These are phyloP conservation scores for Halesus radiatus DNA, from an alignment of 1,140 invertebrate species.

Conservation along the genomic window DNA sequence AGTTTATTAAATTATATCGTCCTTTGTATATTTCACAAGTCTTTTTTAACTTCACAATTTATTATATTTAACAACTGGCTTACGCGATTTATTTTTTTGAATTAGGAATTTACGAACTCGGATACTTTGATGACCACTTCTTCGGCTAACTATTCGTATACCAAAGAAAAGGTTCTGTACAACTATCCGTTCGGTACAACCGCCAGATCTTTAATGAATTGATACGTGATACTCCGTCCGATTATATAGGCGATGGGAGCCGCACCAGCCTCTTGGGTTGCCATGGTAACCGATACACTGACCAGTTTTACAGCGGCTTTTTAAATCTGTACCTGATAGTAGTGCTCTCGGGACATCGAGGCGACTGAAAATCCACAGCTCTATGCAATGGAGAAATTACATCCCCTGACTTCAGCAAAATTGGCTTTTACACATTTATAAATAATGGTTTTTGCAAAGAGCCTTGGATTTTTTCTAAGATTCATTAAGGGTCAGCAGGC, in stretches of 20 bases:
- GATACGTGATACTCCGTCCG: background rate
- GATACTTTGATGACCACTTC: conserved; percentile 55
- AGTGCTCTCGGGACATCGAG: too few relatives aligned
- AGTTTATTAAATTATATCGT: conserved; percentile 17
- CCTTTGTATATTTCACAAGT: conserved; percentile 32
- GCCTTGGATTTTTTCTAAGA: too few relatives aligned
- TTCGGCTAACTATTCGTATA: conserved; percentile 46
- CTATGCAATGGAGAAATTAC: too few relatives aligned
- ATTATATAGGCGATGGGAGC: conserved; percentile 44
- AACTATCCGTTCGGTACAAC: conserved; percentile 50
- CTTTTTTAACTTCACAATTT: conserved; percentile 15
- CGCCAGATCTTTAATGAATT: conserved; percentile 52
- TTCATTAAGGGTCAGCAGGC: too few relatives aligned
- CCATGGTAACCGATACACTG: conserved; percentile 35
- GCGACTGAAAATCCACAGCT: too few relatives aligned
- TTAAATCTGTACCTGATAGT: too few relatives aligned
- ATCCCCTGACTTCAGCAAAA: too few relatives aligned
- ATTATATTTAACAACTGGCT: conserved; percentile 43
- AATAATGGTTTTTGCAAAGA: too few relatives aligned
- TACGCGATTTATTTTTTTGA: background rate
- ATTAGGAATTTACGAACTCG: conserved; percentile 21
- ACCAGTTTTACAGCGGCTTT: background rate
- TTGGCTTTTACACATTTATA: too few relatives aligned
- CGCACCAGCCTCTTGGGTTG: conserved; percentile 14
- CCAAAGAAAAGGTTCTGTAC: conserved; percentile 50